Percentiles rank a stretch among this genome's conserved stretches.
phyloP scores from a whole-genome alignment of 2,113 vertebrate genomes.

The Cnemophilus loriae region DNA sequence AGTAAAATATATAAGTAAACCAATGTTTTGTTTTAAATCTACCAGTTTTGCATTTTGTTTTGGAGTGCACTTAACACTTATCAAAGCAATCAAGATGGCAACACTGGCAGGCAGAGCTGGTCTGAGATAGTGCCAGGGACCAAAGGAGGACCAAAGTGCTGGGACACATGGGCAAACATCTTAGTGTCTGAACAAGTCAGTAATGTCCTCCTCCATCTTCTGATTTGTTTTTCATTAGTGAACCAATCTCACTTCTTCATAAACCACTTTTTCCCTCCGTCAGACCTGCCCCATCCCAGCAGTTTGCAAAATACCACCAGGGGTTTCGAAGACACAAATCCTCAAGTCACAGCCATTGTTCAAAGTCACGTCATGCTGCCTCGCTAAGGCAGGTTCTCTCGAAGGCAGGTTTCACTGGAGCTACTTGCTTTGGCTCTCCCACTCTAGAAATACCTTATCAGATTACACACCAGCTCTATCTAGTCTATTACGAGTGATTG shows the following conservation, averaged over 20 bases:
- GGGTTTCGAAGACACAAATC: neutral
- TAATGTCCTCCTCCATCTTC: neutral
- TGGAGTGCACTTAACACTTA: neutral
- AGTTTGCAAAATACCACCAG: neutral
- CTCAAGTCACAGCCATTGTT: neutral
- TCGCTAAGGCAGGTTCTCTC: neutral
- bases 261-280: neutral
- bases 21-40: neutral
- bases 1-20: neutral
- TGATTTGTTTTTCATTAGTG: neutral
- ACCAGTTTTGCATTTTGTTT: neutral
- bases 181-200: neutral
- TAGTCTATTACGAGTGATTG: neutral
- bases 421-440: neutral
- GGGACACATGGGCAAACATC: rapidly evolving
- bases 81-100: neutral
- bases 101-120: neutral
- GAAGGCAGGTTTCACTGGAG: neutral
- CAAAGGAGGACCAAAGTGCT: neutral
- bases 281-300: neutral
- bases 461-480: neutral
- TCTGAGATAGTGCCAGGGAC: neutral
- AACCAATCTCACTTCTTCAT: neutral
- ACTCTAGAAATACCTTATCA: neutral
- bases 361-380: neutral